Conservation (phyloP, 2,888 invertebrate genomes). For the Lasioglossum pauxillum region DNA sequence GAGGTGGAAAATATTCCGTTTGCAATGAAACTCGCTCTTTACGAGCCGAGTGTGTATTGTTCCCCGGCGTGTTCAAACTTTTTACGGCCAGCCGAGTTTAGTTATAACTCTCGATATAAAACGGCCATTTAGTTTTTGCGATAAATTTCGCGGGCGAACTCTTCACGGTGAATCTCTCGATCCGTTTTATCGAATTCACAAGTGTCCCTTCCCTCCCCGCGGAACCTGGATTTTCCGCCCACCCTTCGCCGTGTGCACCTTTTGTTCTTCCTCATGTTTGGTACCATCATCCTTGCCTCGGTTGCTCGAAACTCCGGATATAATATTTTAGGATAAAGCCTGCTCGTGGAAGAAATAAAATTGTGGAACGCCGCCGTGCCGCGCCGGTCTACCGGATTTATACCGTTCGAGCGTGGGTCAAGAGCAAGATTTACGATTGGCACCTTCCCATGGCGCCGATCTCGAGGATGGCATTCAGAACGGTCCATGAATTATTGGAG, state of each 20-base stretch:
- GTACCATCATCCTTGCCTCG: constrained; percentile 8
- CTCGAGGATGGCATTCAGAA: constrained; percentile 41
- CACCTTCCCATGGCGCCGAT: constrained; percentile 41
- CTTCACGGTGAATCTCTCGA: not conserved
- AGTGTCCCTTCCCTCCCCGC: not conserved
- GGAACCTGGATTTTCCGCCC: no score
- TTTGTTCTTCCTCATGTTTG: not conserved
- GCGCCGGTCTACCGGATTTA: constrained; percentile 46
- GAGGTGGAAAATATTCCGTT: constrained; percentile 39
- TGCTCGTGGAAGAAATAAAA: constrained; percentile 53
- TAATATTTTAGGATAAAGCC: constrained; percentile 64
- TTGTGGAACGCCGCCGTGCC: constrained; percentile 38
- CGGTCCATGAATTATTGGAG: constrained; percentile 43
- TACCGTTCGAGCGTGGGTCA: constrained; percentile 47
- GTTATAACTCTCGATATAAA: constrained; percentile 39
- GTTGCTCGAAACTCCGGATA: constrained; percentile 31
- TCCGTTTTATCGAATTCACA: constrained; percentile 37
- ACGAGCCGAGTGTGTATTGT: constrained; percentile 41
- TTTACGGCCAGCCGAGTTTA: constrained; percentile 32
- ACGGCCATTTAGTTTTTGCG: constrained; percentile 33
- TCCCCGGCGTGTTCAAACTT: constrained; percentile 31
- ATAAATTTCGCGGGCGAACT: constrained; percentile 29
- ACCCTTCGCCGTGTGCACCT: not conserved
- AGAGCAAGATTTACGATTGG: constrained; percentile 62
- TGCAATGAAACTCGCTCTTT: constrained; percentile 37